Evolutionary conservation across 2,113 vertebrate genomes (phyloP).

Genomic region (Catharus bicknelli): DNA sequence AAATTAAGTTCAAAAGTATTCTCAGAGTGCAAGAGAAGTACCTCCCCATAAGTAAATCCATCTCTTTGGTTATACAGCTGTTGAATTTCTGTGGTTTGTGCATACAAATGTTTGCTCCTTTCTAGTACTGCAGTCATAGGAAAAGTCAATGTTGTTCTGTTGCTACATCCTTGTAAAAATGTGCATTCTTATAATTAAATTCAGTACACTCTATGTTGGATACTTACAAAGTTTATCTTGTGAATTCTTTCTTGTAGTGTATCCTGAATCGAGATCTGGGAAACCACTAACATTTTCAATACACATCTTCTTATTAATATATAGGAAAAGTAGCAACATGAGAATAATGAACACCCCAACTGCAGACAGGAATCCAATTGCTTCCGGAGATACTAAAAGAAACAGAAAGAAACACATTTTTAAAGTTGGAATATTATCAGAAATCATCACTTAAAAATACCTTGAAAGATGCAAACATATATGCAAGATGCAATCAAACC

Average conservation of each 20-base stretch:
- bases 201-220: background rate
- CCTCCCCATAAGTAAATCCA: background rate
- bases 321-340: constrained; percentile 93
- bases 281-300: constrained; percentile 89
- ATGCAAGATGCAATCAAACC: background rate
- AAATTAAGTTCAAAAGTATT: background rate
- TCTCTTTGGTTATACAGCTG: background rate
- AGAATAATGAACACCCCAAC: constrained; percentile 92
- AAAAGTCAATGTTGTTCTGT: background rate
- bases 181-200: background rate
- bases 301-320: constrained; percentile 96
- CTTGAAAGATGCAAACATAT: background rate
- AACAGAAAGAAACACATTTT: constrained; percentile 56
- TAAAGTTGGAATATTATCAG: background rate
- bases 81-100: background rate
- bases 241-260: constrained; percentile 80
- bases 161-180: background rate
- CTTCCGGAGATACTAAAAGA: constrained; percentile 94
- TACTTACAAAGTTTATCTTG: constrained; percentile 84
- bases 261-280: constrained; percentile 87
- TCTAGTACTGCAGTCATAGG: background rate
- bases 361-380: constrained; percentile 93
- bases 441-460: background rate
- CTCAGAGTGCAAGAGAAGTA: background rate
- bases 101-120: background rate